Base-by-base conservation (phyloP, 2,797 vertebrate species). In the Phaenicophaeus curvirostris region DNA sequence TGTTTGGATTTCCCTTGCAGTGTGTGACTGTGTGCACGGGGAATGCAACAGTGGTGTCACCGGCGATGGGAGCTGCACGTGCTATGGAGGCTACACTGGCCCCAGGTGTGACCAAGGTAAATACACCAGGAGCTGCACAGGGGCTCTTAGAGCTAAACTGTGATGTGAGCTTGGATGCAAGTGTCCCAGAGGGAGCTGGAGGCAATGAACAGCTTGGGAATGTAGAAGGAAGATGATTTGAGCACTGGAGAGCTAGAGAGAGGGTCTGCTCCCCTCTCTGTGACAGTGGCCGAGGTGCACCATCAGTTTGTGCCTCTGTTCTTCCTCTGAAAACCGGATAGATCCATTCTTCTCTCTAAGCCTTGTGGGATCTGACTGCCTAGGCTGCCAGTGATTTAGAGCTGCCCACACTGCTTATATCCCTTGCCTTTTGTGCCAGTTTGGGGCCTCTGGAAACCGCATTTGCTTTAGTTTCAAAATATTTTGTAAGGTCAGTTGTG, bases 11-110 rank as follows among this genome's bases (percentile, higher is more conserved):
- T 91, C 2, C 63, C 37, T 93, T 91, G 8, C 96, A 99, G 99
- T 89, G 87, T 99, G 99, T 95, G 97, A 97, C 91, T 99, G 99
- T 91, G 95, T 96, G 21, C 94, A 98, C 0, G 99, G 99, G 30
- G 79, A 98, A 71, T 99, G 99, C 97, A 97, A 89, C 89, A 95
- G 89, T 0, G 98, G 99, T 4, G 91, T 98, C 1, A 68, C 89
- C 2, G 99, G 99, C 4, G 94, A 98, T 1, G 99, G 99, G 55
- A 97, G 96, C 96, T 99, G 99, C 96, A 97, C 94, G 6, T 99
- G 99, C 97, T 98, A 99, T 75, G 98, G 99, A 20, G 99, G 99
- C 11, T 99, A 98, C 97, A 97, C 97, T 1, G 99, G 99, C 39
- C 96, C 96, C 51, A 98, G 58, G 85, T 99, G 99, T 93, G 98